Evolutionary conservation across 2,113 vertebrate species (phyloP), one percentile per base, ranked within the genome.

Genomic region (Lichenostomus cassidix): DNA sequence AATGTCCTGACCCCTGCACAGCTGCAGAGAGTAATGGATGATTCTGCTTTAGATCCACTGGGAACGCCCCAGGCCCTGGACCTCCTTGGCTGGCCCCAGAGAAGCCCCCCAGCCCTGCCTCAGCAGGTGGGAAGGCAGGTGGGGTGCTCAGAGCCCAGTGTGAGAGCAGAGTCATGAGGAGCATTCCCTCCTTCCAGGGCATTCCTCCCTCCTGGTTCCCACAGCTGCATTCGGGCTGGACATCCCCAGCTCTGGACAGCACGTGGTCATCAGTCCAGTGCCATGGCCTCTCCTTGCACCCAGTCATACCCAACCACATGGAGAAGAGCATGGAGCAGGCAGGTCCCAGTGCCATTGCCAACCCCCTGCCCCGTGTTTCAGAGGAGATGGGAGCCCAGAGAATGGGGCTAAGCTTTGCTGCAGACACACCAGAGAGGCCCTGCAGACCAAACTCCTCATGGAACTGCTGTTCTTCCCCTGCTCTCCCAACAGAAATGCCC

Each of bases 191-290:
- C n/a, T 44, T 41, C 35, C 25, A 18, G 42, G 15, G 3, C 3
- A 1, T 46, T 49, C 27, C 44, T 49, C 44, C 2, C 23, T 47
- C 28, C 2, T 12, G 16, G 29, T 18, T 80, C 42, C 46, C 9
- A 3, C 4, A 10, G 41, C 52, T 83, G 44, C 25, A 12, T 82
- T 41, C 19, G 24, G 17, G 35, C 21, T 29, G 44, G n/a, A n/a
- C 23, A 41, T n/a, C 41, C 20, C 25, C 2, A 1, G 35, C 9
- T 64, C 55, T 3, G 1, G 50, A 15, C 0, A 1, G 39, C 37
- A 42, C 31, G 4, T 0, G 3, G 19, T 47, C 47, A n/a, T 18
- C 59, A 35, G 47, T 18, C 23, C 39, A 53, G 60, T 1, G 1
- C 37, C 15, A 21, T 1, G 0, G 46, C 31, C 39, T 62, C 58